Evolutionary conservation across 2,888 invertebrate species (phyloP), one percentile per base, ranked within the genome.

Genomic region (Zaprionus obscuricornis): DNA sequence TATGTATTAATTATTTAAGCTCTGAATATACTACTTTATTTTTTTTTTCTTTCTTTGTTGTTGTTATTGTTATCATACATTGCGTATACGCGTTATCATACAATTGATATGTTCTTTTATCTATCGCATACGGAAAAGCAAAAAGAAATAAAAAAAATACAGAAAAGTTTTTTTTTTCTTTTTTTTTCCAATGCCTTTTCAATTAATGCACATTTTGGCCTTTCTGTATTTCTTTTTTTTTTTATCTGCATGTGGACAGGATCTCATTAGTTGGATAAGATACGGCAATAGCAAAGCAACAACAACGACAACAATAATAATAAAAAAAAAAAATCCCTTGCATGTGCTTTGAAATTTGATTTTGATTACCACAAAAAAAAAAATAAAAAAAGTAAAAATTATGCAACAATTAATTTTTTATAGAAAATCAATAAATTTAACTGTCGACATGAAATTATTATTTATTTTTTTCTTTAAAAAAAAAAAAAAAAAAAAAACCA

Each of bases 261-360:
- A 75, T 70, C 70, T 60, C 57, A 73, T 70, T 76, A 67, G 70
- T 17, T 45, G 73, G 75, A 73, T 79, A 76, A 79, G 81, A 73
- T 67, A 77, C 56, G 47, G 7, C n/a, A 13, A 11, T 18, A 24
- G 16, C 6, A n/a, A n/a, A n/a, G n/a, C n/a, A n/a, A n/a, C n/a
- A n/a, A n/a, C n/a, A n/a, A n/a, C n/a, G n/a, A n/a, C n/a, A n/a
- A n/a, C n/a, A n/a, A n/a, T n/a, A n/a, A n/a, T n/a, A n/a, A n/a
- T n/a, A n/a, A n/a, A n/a, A n/a, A n/a, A n/a, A n/a, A n/a, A n/a
- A n/a, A n/a, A n/a, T n/a, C n/a, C n/a, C n/a, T n/a, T 29, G 49
- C 58, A 63, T 63, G 52, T 50, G 64, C 18, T 40, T 4, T 1
- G 3, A 34, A 34, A 34, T 34, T 34, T n/a, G 14, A 33, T 17